Percentiles rank a stretch among this genome's conserved stretches.
Conservation (phyloP, 2,888 invertebrate genomes). For the Leptinotarsa rubiginosa region DNA sequence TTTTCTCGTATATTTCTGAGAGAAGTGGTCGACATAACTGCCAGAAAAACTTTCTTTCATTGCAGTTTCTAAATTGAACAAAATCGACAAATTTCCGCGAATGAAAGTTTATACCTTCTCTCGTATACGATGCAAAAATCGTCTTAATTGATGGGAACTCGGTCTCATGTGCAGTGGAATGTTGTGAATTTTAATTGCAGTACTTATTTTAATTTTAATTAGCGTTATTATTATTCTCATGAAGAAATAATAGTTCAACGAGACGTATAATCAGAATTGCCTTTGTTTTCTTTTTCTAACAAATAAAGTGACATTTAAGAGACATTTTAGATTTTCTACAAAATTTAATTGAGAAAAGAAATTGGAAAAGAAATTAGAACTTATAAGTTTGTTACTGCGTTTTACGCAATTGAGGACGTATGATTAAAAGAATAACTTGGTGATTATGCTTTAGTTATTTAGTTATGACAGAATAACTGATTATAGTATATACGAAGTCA, state of each 20-base stretch:
- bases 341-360: no score
- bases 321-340: not conserved
- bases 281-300: not conserved
- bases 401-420: no score
- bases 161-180: constrained; percentile 27
- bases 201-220: constrained; percentile 38
- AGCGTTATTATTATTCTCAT: constrained; percentile 23
- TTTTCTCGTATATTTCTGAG: no score
- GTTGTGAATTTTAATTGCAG: constrained; percentile 33
- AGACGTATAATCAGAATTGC: constrained; percentile 7
- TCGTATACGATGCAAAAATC: constrained; percentile 1
- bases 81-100: constrained; percentile 1
- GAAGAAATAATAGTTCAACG: constrained; percentile 15
- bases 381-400: no score
- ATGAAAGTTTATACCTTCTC: constrained; percentile 16
- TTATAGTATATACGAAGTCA: no score
- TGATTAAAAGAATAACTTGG: no score
- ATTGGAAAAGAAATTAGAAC: no score
- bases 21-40: not conserved
- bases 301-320: not conserved
- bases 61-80: not conserved
- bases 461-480: no score
- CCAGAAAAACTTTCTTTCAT: no score
- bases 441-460: no score
- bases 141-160: constrained; percentile 29